A percentile compares a stretch with the other conserved stretches of the same genome.
phyloP scores from a whole-genome alignment of 2,113 vertebrate genomes.

The Colistium nudipinnis region DNA sequence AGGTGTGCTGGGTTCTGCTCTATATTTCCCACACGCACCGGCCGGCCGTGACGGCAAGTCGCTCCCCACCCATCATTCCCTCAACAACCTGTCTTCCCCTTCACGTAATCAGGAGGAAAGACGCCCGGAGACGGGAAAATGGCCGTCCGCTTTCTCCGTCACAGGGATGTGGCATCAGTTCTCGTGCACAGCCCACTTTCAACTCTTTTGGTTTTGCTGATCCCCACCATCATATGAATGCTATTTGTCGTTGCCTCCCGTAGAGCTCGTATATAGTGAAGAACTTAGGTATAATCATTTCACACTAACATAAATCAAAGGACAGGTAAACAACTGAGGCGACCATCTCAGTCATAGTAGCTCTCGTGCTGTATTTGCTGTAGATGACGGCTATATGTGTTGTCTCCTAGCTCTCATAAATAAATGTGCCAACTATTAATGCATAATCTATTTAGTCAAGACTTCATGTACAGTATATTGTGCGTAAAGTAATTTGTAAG shows the following conservation, averaged over 20 bases:
- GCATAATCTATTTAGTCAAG: constrained; percentile 86
- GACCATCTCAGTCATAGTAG: constrained; percentile 77
- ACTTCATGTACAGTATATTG: constrained; percentile 90
- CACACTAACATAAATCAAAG: constrained; percentile 83
- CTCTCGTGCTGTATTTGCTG: constrained; percentile 88
- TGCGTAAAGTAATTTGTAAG: constrained; percentile 91
- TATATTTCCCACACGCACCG: constrained; percentile 46
- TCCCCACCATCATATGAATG: constrained; percentile 56
- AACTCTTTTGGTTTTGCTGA: constrained; percentile 55
- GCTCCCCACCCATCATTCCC: constrained; percentile 35
- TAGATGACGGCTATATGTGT: constrained; percentile 83
- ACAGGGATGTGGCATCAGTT: constrained; percentile 33
- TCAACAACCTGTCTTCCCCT: constrained; percentile 48
- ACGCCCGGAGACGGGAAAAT: constrained; percentile 38
- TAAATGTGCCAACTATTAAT: constrained; percentile 97
- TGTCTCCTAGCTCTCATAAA: constrained; percentile 86
- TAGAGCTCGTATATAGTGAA: constrained; percentile 69
- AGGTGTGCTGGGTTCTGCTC: constrained; percentile 45
- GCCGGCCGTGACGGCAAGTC: constrained; percentile 32
- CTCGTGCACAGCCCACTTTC: constrained; percentile 50
- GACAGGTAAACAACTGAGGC: constrained; percentile 64
- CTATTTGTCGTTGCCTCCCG: constrained; percentile 66
- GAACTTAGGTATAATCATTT: constrained; percentile 75
- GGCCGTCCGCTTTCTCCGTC: constrained; percentile 58
- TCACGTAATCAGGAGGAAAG: constrained; percentile 55